Base-by-base conservation (phyloP, 2,888 invertebrate genomes). In the Philopedon plagiatum region DNA sequence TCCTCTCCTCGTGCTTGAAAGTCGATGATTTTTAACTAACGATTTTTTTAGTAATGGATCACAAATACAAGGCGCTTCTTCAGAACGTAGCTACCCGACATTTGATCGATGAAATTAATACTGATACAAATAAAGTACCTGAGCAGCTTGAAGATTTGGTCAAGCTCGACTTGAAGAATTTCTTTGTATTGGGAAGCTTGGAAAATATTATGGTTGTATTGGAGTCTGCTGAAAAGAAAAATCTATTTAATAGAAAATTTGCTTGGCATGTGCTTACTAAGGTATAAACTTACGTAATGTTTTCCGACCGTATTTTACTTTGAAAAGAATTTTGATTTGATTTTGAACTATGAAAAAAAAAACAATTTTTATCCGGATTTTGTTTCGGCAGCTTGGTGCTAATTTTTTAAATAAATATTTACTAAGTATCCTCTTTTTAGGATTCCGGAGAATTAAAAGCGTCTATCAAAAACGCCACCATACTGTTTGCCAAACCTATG, bases 51-150 rank as follows among this genome's bases (percentile, higher is more conserved):
- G 93, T 95, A 9, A 95, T 97, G 94, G 95, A 96, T 81, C 95
- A 97, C 87, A 96, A 97, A 85, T 97, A 96, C 85, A 96, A 96
- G 85, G 93, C 95, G 8, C 86, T 97, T 7, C 87, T 97, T 37
- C 92, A 95, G 85, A 97, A 97, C 83, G 93, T 97, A 66, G 94
- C 96, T 5, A 94, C 96, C 0, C 89, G 97, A 8, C 97, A 97
- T 84, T 92, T 97, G 0, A 96, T 97, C n/a, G 91, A 93, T 2
- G 89, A 89, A 5, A 88, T 90, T 76, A 90, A 89, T 73, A 89
- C 90, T 74, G 84, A 85, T 1, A 83, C 84, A 1, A 82, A 83
- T 0, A 83, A 86, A 7, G 87, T 92, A 56, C 89, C 89, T 77
- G 88, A 88, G 0, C 95, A 95, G 82, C 86, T 96, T 76, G 87